These are phyloP conservation scores for Mobula hypostoma DNA, from an alignment of 2,113 vertebrate species.

Conservation along the genomic window DNA sequence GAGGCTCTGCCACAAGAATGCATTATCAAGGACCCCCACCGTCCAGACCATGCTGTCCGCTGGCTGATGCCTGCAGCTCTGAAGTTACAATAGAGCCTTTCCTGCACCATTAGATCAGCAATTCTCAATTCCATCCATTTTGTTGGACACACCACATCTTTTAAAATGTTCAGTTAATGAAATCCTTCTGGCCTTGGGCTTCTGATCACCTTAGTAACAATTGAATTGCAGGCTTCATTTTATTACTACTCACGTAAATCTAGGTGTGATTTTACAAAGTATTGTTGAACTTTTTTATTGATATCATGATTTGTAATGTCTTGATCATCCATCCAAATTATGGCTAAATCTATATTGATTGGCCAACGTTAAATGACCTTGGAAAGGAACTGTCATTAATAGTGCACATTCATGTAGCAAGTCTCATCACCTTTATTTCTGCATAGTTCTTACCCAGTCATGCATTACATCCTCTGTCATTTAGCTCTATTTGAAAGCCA, in stretches of 20 bases:
- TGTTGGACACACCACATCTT: background rate
- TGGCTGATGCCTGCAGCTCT: background rate
- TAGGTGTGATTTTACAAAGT: background rate
- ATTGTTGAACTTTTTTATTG: background rate
- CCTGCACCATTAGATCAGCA: background rate
- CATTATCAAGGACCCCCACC: too few relatives aligned
- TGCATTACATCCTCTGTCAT: background rate
- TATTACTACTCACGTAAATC: background rate
- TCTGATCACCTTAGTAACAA: background rate
- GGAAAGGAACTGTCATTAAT: background rate
- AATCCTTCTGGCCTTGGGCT: background rate
- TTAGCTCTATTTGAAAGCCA: background rate
- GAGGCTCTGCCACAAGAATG: too few relatives aligned
- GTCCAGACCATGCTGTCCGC: too few relatives aligned
- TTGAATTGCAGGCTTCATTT: background rate
- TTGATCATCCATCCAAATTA: conserved; percentile 13
- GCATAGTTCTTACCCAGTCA: background rate
- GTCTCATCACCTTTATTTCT: background rate
- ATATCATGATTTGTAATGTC: background rate
- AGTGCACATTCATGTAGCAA: background rate
- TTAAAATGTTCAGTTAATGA: background rate
- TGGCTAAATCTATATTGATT: background rate
- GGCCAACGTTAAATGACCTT: background rate
- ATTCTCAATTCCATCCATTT: background rate
- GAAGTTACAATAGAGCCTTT: background rate